phyloP scores from a whole-genome alignment of 2,113 vertebrate species.

The Pampusana beccarii region DNA sequence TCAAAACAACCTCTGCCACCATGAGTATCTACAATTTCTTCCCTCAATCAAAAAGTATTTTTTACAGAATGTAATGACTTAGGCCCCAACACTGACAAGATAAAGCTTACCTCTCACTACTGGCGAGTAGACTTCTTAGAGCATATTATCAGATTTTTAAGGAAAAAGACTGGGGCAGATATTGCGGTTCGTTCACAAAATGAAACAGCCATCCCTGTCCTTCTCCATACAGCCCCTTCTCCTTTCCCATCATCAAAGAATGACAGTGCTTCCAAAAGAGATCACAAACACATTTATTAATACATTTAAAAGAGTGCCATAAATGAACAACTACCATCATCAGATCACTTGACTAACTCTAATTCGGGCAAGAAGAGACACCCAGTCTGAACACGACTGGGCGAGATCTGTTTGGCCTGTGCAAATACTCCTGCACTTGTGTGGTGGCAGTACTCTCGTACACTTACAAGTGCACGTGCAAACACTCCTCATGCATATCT shows the following conservation, averaged over 20 bases:
- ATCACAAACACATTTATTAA: background rate
- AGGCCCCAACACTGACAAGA: too few species aligned
- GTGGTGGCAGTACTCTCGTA: fast-evolving
- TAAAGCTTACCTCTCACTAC: too few species aligned
- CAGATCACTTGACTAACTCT: background rate
- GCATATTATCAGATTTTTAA: too few species aligned
- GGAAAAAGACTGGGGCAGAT: too few species aligned
- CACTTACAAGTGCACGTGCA: background rate
- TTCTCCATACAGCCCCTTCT: background rate
- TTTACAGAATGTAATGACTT: too few species aligned
- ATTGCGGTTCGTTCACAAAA: background rate
- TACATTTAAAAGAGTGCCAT: background rate
- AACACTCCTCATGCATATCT: background rate
- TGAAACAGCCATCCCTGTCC: background rate
- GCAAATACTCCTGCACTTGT: background rate
- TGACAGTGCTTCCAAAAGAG: background rate
- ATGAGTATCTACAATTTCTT: too few species aligned
- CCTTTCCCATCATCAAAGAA: background rate
- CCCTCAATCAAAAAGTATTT: too few species aligned
- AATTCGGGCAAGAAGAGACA: background rate
- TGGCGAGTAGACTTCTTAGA: too few species aligned
- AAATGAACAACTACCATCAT: background rate
- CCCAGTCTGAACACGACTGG: fast-evolving
- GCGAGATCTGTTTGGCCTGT: background rate
- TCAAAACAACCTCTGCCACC: too few species aligned